Base-by-base conservation (phyloP, 1,140 invertebrate genomes). In the Dufourea novaeangliae region DNA sequence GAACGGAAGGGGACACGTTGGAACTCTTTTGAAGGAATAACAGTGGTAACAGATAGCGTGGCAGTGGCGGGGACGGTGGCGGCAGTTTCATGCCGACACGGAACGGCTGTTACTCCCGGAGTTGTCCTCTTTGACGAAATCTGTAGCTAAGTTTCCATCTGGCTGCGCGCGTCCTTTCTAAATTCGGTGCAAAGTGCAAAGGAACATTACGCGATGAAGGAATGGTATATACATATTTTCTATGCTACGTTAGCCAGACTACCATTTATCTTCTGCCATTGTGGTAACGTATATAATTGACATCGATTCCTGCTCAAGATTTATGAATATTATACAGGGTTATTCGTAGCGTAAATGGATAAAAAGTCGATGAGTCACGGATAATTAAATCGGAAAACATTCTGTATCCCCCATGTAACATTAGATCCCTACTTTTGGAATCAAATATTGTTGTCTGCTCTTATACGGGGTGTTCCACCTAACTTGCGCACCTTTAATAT, bases 81-180 rank as follows among this genome's bases (percentile, higher is more conserved):
- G 59, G 44, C 57, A 76, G 56, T 72, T 78, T 76, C 54, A 41
- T 14, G 34, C 10, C 68, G 44, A 81, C 73, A 63, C 44, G 81
- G 22, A 69, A 73, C 50, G 41, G 62, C 54, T 80, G 62, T 78
- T 78, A 68, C 12, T 27, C 20, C 52, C 46, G 6, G 39, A 5
- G 41, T 34, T 50, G 22, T 80, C 20, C 39, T 69, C 52, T 82
- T 72, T 71, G 62, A 78, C 68, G 69, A 72, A 68, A 83, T 72
- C 50, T 56, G 34, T 39, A n/a, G 44, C 39, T 34, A 44, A 81
- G 59, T 81, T 77, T 44, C 32, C 37, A 52, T 34, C 27, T 12
- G 29, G 44, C 5, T 44, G 20, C 17, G 27, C 59, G 32, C 69
- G n/a, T 80, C 22, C 37, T 22, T 69, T 25, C 27, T 63, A 70